phyloP scores from a whole-genome alignment of 2,797 vertebrate species.

The Clamator glandarius region DNA sequence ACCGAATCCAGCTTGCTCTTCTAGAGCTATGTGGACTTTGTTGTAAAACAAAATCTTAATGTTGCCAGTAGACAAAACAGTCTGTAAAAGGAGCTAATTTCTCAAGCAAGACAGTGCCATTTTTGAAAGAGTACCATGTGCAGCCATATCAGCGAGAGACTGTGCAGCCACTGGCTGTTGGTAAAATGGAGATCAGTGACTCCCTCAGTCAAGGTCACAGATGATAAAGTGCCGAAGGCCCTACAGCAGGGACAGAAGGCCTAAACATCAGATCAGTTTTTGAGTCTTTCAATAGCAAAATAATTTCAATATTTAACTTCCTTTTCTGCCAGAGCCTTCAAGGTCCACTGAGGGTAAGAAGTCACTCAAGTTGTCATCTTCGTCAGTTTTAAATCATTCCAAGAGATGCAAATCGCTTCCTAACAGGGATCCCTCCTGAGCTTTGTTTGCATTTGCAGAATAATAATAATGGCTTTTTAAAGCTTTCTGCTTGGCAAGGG shows the following conservation, averaged over 20 bases:
- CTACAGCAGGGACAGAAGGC: slow-evolving; percentile 51
- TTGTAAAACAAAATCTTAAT: background rate
- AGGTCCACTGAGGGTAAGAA: slow-evolving; percentile 44
- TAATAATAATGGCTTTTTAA: slow-evolving; percentile 38
- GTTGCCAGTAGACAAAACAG: background rate
- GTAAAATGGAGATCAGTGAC: slow-evolving; percentile 65
- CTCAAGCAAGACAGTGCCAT: background rate
- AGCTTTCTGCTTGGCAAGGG: background rate
- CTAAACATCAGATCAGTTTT: slow-evolving; percentile 48
- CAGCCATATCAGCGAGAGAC: background rate
- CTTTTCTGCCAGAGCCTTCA: slow-evolving; percentile 11
- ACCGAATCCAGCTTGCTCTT: background rate
- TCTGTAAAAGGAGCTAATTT: background rate
- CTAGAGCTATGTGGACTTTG: background rate
- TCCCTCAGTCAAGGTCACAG: slow-evolving; percentile 73
- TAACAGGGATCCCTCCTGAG: slow-evolving; percentile 35
- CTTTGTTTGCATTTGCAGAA: slow-evolving; percentile 57
- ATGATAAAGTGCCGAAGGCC: slow-evolving; percentile 69
- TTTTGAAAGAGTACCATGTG: background rate
- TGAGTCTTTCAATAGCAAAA: slow-evolving; percentile 59
- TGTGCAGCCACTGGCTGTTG: slow-evolving; percentile 60
- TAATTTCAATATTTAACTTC: slow-evolving; percentile 68
- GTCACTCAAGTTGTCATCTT: slow-evolving; percentile 1
- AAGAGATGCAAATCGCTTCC: slow-evolving; percentile 32
- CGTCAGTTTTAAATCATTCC: slow-evolving; percentile 3